Evolutionary conservation across 2,113 vertebrate genomes (phyloP).

Genomic region (Rhinolophus ferrumequinum): DNA sequence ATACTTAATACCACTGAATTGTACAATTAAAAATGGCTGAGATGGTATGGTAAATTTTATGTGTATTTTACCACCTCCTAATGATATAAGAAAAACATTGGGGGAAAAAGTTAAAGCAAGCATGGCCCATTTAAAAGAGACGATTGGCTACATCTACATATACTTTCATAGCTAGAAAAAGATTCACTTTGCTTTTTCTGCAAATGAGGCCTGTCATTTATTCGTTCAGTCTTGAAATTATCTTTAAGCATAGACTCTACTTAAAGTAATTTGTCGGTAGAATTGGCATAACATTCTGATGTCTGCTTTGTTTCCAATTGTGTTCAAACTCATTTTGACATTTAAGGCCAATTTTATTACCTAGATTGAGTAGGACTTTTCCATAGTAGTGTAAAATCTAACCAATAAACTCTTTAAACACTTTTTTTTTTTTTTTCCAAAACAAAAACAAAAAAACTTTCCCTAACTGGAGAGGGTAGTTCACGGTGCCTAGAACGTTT

Average conservation of each 20-base stretch:
- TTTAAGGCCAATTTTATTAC: slow-evolving; percentile 8
- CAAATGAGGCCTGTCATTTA: neutral
- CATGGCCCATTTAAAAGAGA: neutral
- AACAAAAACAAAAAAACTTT: neutral
- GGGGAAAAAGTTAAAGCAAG: neutral
- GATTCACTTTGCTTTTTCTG: neutral
- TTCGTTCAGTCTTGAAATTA: neutral
- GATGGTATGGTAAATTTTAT: neutral
- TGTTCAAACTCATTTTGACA: slow-evolving; percentile 16
- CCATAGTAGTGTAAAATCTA: neutral
- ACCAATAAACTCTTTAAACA: neutral
- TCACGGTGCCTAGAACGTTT: neutral
- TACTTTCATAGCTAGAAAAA: neutral
- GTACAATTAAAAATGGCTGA: neutral
- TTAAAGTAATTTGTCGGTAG: neutral
- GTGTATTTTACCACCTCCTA: neutral
- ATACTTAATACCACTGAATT: neutral
- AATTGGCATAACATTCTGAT: neutral
- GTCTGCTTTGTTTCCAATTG: slow-evolving; percentile 22
- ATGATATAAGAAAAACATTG: neutral
- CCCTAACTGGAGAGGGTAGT: neutral
- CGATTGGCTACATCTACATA: neutral
- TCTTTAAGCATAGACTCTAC: neutral
- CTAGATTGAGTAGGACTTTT: neutral
- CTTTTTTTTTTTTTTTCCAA: neutral